A percentile compares a stretch with the other conserved stretches of the same genome.
Evolutionary conservation across 2,797 vertebrate species (phyloP).

Genomic region (Pipistrellus kuhlii): DNA sequence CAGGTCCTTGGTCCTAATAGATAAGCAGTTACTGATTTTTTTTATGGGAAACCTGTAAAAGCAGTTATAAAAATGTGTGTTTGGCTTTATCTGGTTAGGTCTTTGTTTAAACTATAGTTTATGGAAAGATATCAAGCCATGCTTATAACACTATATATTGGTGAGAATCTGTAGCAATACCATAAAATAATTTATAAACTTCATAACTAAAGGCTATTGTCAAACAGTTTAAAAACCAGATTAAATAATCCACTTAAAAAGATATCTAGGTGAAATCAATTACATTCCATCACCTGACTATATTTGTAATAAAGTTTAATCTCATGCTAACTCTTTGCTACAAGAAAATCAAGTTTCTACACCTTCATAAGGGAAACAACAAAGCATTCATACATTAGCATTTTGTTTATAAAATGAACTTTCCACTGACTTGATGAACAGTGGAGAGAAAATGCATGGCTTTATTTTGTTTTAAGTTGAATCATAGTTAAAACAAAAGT

Average conservation of each 20-base stretch:
- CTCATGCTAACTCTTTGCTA: not conserved
- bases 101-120: conserved; percentile 43
- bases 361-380: not conserved
- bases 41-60: not conserved
- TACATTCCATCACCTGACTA: not conserved
- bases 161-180: not conserved
- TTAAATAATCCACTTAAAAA: conserved; percentile 47
- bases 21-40: conserved; percentile 27
- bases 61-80: not conserved
- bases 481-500: conserved; percentile 19
- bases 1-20: not conserved
- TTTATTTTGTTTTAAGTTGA: conserved; percentile 42
- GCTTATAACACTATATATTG: not conserved
- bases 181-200: conserved; percentile 45
- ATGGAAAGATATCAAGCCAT: conserved; percentile 44
- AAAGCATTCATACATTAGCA: not conserved
- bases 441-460: not conserved
- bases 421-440: conserved; percentile 10
- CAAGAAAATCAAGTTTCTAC: not conserved
- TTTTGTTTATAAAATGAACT: conserved; percentile 20
- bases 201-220: not conserved
- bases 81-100: not conserved
- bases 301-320: conserved; percentile 35
- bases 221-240: not conserved
- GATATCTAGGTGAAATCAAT: conserved; percentile 10